Base-by-base conservation (phyloP, 2,888 invertebrate species). In the Serripes groenlandicus region DNA sequence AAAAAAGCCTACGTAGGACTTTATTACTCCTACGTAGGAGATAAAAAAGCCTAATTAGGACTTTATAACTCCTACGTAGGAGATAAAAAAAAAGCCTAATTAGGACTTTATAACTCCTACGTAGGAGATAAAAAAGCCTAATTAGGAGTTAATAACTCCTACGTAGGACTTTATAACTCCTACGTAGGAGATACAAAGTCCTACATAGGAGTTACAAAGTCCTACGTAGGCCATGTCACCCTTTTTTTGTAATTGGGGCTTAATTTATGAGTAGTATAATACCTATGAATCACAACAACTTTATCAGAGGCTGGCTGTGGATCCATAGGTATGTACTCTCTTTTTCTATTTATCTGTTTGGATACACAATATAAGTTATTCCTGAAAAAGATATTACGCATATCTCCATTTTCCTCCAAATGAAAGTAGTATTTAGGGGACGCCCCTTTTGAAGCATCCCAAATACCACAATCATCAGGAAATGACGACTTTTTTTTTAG, bases 201-300 rank as follows among this genome's bases (percentile, higher is more conserved):
- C n/a, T n/a, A n/a, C n/a, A n/a, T n/a, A n/a, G n/a, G n/a, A n/a
- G n/a, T n/a, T n/a, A n/a, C n/a, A n/a, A n/a, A n/a, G n/a, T n/a
- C n/a, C n/a, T n/a, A n/a, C n/a, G n/a, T n/a, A 64, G 80, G 26
- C 80, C 80, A 85, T 7, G 85, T 71, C 2, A 83, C 72, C 21
- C 72, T 66, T 70, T 83, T 86, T 52, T 79, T 76, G 56, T 37
- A 73, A n/a, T 23, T 72, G 11, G n/a, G 3, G 28, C 54, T 34
- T 0, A 32, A 42, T 64, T 72, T 78, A 4, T 54, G 28, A 15
- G 49, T 30, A n/a, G 71, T 71, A 34, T 72, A 78, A 49, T 78
- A 71, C 32, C 34, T 30, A 3, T 78, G 64, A 1, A 78, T 42
- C 3, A 35, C 34, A 2, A 52, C 1, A 21, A 78, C 34, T 28